Conservation (phyloP, 2,797 vertebrate species). For the Lerista edwardsae region DNA sequence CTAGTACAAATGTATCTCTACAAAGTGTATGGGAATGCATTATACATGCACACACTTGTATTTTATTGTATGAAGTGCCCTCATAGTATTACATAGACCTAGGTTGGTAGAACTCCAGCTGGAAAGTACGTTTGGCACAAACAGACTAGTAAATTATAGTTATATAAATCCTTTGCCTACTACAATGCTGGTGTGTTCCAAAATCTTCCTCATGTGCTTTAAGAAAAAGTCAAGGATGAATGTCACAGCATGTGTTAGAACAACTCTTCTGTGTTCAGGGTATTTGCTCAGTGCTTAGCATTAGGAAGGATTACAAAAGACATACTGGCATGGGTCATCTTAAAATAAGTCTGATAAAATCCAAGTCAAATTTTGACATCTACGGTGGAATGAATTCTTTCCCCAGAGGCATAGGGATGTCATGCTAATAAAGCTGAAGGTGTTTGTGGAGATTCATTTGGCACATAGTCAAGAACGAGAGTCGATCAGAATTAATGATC, state of each 20-base stretch:
- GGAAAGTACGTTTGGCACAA: neutral
- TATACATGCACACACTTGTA: neutral
- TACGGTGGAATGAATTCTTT: neutral
- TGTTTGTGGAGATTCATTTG: neutral
- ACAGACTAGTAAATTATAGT: neutral
- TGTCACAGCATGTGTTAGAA: neutral
- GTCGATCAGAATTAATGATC: constrained; percentile 11
- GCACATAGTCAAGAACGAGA: neutral
- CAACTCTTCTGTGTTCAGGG: neutral
- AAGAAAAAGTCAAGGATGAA: constrained; percentile 1
- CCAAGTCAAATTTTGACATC: constrained; percentile 17
- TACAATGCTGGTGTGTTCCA: neutral
- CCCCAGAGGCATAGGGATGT: constrained; percentile 9
- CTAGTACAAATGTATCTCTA: neutral
- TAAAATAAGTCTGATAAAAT: constrained; percentile 16
- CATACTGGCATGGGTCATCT: neutral
- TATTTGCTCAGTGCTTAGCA: constrained; percentile 1
- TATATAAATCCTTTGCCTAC: neutral
- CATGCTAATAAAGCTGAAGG: constrained; percentile 4
- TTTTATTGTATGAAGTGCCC: neutral
- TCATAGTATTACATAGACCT: neutral
- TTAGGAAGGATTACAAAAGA: constrained; percentile 14
- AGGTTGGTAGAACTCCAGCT: neutral
- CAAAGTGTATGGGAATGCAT: neutral
- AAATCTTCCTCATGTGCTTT: neutral